phyloP scores from a whole-genome alignment of 2,888 invertebrate genomes.

The Piscicola geometra region DNA sequence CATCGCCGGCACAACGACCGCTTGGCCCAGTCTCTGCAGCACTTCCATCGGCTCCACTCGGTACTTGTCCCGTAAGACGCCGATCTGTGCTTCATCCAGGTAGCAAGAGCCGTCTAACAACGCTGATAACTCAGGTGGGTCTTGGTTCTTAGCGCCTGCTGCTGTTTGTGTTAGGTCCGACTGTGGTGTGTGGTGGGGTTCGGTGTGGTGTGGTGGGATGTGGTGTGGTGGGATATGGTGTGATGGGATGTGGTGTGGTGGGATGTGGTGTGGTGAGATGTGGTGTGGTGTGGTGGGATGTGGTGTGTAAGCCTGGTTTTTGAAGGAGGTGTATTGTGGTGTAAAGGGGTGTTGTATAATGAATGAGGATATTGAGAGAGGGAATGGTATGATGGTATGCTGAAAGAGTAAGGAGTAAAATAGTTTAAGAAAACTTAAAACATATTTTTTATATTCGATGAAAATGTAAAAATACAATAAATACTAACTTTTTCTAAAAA shows the following conservation, averaged over 20 bases:
- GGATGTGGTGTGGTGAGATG: not conserved
- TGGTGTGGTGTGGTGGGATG: not conserved
- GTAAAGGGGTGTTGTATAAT: no score
- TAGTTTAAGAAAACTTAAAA: no score
- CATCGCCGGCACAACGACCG: conserved; percentile 7
- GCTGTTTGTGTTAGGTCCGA: no score
- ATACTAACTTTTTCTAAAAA: not conserved
- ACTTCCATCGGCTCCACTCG: conserved; percentile 18
- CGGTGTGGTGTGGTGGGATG: no score
- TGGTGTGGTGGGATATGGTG: not conserved
- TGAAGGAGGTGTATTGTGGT: no score
- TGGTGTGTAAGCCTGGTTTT: no score
- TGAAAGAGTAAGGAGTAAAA: no score
- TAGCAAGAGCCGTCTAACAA: conserved; percentile 16
- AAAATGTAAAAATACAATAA: not conserved
- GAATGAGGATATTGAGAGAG: no score
- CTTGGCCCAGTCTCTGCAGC: conserved; percentile 9
- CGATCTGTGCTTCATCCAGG: not conserved
- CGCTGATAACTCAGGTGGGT: not conserved
- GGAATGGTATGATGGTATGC: no score
- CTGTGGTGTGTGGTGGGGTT: no score
- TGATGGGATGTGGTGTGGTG: not conserved
- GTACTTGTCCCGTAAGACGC: not conserved
- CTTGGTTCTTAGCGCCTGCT: not conserved
- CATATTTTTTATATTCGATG: no score